Percentiles rank a stretch among this genome's conserved stretches.
Conservation (phyloP, 1,140 invertebrate species). For the Colletes latitarsis region DNA sequence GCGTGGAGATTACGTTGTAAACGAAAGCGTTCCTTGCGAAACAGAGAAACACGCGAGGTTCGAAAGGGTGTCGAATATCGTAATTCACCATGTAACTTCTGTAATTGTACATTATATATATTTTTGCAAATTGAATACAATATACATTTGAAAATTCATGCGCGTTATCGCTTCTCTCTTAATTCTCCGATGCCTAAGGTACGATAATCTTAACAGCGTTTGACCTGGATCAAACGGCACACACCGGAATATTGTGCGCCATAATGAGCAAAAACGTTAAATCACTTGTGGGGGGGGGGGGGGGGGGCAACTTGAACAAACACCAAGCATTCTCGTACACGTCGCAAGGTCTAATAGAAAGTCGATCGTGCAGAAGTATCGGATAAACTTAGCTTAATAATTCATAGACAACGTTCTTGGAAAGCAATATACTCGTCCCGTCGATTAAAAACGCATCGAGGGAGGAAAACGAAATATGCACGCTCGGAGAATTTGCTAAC, state of each 20-base stretch:
- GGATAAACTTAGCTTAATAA: neutral
- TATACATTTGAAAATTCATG: conserved; percentile 51
- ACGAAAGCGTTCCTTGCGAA: neutral
- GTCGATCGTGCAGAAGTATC: neutral
- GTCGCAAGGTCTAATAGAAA: neutral
- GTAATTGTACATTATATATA: conserved; percentile 51
- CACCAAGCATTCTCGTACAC: conserved; percentile 5
- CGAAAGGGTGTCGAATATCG: conserved; percentile 10
- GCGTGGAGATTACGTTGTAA: neutral
- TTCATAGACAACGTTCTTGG: neutral
- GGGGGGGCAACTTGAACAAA: conserved; percentile 10
- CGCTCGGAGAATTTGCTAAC: neutral
- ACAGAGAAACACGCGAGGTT: neutral
- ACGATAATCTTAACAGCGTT: conserved; percentile 13
- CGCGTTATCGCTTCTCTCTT: conserved; percentile 6
- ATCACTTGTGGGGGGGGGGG: neutral
- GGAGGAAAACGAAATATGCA: neutral
- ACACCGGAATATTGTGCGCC: conserved; percentile 42
- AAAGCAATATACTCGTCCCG: neutral
- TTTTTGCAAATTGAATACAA: conserved; percentile 56
- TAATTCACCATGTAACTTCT: conserved; percentile 43
- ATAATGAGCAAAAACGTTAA: conserved; percentile 40
- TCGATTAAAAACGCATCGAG: neutral
- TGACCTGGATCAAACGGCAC: neutral
- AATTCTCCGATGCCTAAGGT: conserved; percentile 28